Base-by-base conservation (phyloP, 1,140 invertebrate genomes). In the Drosophila aff. region DNA sequence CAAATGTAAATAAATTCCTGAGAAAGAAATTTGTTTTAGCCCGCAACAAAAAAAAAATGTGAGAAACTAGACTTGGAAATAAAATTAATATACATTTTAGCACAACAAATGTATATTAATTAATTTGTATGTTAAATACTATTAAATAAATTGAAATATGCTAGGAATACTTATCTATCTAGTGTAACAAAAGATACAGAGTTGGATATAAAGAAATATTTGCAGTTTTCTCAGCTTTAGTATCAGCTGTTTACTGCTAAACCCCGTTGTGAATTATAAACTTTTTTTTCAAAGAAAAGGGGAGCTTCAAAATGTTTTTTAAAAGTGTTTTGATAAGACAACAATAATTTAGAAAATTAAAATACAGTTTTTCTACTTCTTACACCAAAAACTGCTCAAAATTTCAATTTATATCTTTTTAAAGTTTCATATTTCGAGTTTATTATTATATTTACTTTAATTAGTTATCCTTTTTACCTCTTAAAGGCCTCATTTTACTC, bases 1-100 rank as follows among this genome's bases (percentile, higher is more conserved):
- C 15, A 16, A 55, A 55, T 55, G 52, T 23, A 38, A 55, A 55
- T 55, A 38, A 23, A 38, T 53, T 53, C 18, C n/a, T 15, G 18
- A 52, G 49, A 52, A 31, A 52, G 49, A 18, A 52, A 50, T 44
- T 21, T 3, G 8, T 44, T 59, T 44, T 33, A 16, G 23, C 9
- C 16, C 16, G n/a, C 3, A 10, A 10, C 0, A 10, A 3, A 18
- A 23, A 38, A 26, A 40, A 38, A n/a, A 26, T 11, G 16, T 0
- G 3, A 15, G 10, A 18, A 52, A 52, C 28, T 33, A 5, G 49
- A n/a, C 9, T 57, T 23, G 7, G 2, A 33, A 9, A 33, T 36
- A 2, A 10, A 21, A 16, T 36, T 9, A 3, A 36, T 21, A 21
- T 21, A 36, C 3, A 21, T 53, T 0, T 53, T 53, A 5, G 4